A percentile compares a stretch with the other conserved stretches of the same genome.
These are phyloP conservation scores for Drosophila equinoxialis DNA, from an alignment of 1,140 invertebrate species.

Conservation along the genomic window DNA sequence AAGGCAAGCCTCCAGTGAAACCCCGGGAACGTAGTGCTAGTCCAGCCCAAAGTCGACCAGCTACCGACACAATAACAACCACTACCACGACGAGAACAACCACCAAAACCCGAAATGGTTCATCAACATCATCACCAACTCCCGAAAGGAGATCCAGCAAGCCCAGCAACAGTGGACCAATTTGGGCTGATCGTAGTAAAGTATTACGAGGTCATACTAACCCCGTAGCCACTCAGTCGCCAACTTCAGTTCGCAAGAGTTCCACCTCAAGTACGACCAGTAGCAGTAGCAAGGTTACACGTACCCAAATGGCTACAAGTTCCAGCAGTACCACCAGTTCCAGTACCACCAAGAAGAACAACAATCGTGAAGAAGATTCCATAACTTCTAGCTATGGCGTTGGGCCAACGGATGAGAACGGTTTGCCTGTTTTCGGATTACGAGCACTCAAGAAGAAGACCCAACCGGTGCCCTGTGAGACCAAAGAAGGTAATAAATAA, in stretches of 20 bases:
- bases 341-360: slow-evolving; percentile 63
- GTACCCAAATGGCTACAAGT: slow-evolving; percentile 64
- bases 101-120: slow-evolving; percentile 35
- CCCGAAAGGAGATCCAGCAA: slow-evolving; percentile 35
- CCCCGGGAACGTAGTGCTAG: slow-evolving; percentile 70
- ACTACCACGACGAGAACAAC: slow-evolving; percentile 27
- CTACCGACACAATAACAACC: slow-evolving; percentile 16
- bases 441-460: slow-evolving; percentile 88
- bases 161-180: slow-evolving; percentile 80
- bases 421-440: slow-evolving; percentile 89
- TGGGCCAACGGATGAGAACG: slow-evolving; percentile 90
- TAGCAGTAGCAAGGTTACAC: slow-evolving; percentile 42
- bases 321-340: slow-evolving; percentile 82
- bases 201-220: slow-evolving; percentile 68
- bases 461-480: slow-evolving; percentile 80
- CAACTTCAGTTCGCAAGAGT: slow-evolving; percentile 33
- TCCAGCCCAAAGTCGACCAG: slow-evolving; percentile 38
- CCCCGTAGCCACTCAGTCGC: slow-evolving; percentile 15
- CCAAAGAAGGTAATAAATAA: slow-evolving; percentile 83
- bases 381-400: slow-evolving; percentile 92
- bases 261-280: slow-evolving; percentile 47
- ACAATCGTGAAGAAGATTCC: slow-evolving; percentile 81
- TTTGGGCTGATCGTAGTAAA: slow-evolving; percentile 85
- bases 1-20: slow-evolving; percentile 67
- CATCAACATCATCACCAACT: slow-evolving; percentile 9